These are phyloP conservation scores for Gallinago undulata DNA, from an alignment of 2,113 vertebrate genomes.

Conservation along the genomic window DNA sequence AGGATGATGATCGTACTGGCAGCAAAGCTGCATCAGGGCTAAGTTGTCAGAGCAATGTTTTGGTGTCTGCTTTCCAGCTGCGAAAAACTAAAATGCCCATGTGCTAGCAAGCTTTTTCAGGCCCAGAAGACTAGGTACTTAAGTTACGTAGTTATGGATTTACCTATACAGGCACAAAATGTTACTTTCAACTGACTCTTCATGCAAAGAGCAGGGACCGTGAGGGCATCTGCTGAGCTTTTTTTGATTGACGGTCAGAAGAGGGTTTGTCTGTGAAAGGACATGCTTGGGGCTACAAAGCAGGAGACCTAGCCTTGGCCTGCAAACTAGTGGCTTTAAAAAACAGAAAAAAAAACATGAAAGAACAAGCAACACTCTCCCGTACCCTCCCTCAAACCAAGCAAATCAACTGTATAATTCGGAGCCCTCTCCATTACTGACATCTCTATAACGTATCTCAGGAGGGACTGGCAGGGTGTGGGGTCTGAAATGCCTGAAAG, in stretches of 20 bases:
- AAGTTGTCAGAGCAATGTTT: background rate
- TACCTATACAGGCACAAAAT: background rate
- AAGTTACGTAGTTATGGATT: background rate
- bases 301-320: accelerated
- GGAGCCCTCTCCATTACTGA: background rate
- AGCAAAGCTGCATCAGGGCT: background rate
- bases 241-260: accelerated
- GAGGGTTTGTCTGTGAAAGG: background rate
- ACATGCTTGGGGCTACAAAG: background rate
- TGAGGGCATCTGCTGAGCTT: background rate
- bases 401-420: background rate
- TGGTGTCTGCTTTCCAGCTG: background rate
- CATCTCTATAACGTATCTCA: background rate
- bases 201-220: accelerated
- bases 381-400: too few relatives aligned
- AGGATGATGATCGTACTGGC: background rate
- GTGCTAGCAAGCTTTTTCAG: background rate
- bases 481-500: background rate
- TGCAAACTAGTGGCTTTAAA: background rate
- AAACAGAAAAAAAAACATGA: background rate
- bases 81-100: background rate
- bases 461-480: accelerated
- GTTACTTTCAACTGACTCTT: background rate
- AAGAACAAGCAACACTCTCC: background rate
- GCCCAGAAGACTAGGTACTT: background rate